A percentile compares a stretch with the other conserved stretches of the same genome.
Evolutionary conservation across 2,113 vertebrate species (phyloP).

Genomic region (Pluvianellus socialis): DNA sequence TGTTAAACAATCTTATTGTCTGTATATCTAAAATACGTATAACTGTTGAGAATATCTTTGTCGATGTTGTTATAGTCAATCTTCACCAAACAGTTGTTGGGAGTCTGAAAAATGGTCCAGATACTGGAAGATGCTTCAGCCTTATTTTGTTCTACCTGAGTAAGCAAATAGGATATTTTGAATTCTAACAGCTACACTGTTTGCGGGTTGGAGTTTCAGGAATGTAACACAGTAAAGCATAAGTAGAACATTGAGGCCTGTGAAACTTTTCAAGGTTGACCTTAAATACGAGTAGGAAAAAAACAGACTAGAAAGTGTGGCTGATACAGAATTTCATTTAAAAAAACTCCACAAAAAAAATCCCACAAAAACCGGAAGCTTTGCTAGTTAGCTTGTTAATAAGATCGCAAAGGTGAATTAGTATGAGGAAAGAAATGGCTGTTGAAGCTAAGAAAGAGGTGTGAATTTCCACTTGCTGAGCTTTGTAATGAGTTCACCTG

Average conservation of each 20-base stretch:
- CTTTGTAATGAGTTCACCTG: background rate
- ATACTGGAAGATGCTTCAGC: background rate
- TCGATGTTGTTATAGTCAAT: background rate
- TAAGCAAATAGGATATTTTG: background rate
- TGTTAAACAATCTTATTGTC: background rate
- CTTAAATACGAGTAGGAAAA: background rate
- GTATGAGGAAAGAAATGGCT: background rate
- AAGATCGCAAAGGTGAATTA: background rate
- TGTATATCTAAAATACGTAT: accelerated
- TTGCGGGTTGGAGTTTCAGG: background rate
- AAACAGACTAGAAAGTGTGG: background rate
- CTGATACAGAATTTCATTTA: background rate
- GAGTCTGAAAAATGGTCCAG: background rate
- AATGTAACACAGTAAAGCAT: background rate
- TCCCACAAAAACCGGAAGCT: accelerated
- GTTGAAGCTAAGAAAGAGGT: background rate
- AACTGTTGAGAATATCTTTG: background rate
- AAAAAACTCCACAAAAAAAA: background rate
- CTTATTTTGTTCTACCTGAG: background rate
- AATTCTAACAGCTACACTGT: background rate
- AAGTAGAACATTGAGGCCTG: background rate
- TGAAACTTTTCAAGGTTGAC: background rate
- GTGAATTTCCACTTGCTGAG: background rate
- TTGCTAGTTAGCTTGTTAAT: background rate
- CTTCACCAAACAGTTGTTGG: background rate